Conservation (phyloP, 2,113 vertebrate species). For the Ailuropoda melanoleuca region DNA sequence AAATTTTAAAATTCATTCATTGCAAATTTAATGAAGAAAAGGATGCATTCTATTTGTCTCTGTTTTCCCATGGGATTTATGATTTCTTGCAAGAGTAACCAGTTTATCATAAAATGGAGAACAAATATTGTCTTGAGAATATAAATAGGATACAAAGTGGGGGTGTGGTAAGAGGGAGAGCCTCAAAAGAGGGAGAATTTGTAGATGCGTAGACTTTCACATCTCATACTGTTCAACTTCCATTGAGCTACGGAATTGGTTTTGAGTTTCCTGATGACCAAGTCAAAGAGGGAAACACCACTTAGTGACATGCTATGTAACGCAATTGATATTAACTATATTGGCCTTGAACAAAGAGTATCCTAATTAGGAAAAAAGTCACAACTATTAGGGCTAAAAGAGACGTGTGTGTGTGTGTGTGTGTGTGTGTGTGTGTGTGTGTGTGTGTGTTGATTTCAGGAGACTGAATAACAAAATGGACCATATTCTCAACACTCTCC, state of each 20-base stretch:
- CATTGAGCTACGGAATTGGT: background rate
- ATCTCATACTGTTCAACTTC: background rate
- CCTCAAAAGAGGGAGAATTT: background rate
- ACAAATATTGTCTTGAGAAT: background rate
- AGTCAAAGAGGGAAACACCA: background rate
- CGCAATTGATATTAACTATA: background rate
- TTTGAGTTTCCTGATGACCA: slow-evolving; percentile 4
- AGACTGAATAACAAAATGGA: background rate
- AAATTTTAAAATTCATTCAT: background rate
- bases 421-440: background rate
- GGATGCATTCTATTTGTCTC: background rate
- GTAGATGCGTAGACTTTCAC: background rate
- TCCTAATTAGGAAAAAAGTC: background rate
- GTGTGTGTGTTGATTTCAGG: background rate
- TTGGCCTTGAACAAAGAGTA: background rate
- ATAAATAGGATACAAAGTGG: background rate
- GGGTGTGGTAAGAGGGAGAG: background rate
- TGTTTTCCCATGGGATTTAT: background rate
- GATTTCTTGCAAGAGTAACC: background rate
- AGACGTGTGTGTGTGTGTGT: background rate
- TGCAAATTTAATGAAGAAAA: background rate
- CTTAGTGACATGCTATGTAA: background rate
- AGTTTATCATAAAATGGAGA: background rate
- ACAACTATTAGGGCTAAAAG: background rate
- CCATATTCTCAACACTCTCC: background rate